phyloP scores from a whole-genome alignment of 1,140 invertebrate species.

The Dicyema japonicum region DNA sequence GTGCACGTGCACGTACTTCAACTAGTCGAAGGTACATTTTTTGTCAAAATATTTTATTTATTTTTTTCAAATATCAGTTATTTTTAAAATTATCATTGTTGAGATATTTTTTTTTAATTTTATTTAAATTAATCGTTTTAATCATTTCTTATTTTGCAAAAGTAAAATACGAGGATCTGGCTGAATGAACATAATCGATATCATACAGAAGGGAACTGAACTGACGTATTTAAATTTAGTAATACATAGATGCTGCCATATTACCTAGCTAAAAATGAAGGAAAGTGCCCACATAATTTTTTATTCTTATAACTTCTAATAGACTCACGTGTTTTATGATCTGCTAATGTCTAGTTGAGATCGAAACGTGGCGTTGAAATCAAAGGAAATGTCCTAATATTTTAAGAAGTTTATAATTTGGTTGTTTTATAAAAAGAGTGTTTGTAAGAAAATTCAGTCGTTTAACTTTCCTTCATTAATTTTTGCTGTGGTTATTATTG shows the following conservation, averaged over 20 bases:
- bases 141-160: not conserved
- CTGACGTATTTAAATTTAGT: too few species aligned
- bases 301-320: constrained; percentile 93
- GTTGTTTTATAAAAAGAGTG: constrained; percentile 36
- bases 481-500: constrained; percentile 18
- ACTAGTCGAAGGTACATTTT: constrained; percentile 20
- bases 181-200: constrained; percentile 67
- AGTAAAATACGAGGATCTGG: not conserved
- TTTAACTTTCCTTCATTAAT: constrained; percentile 32
- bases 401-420: constrained; percentile 97
- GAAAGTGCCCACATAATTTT: constrained; percentile 55
- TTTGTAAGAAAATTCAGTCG: constrained; percentile 74
- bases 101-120: not conserved
- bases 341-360: constrained; percentile 6
- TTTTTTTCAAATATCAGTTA: constrained; percentile 1
- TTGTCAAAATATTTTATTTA: constrained; percentile 2
- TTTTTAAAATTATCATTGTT: too few species aligned
- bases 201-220: constrained; percentile 45
- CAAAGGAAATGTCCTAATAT: constrained; percentile 30
- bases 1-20: constrained; percentile 41
- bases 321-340: constrained; percentile 34
- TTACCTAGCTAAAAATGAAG: constrained; percentile 49
- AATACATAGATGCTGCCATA: constrained; percentile 51
- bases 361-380: constrained; percentile 27
- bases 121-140: not conserved